Conservation (phyloP, 2,888 invertebrate species). For the Drosophila lacicola region DNA sequence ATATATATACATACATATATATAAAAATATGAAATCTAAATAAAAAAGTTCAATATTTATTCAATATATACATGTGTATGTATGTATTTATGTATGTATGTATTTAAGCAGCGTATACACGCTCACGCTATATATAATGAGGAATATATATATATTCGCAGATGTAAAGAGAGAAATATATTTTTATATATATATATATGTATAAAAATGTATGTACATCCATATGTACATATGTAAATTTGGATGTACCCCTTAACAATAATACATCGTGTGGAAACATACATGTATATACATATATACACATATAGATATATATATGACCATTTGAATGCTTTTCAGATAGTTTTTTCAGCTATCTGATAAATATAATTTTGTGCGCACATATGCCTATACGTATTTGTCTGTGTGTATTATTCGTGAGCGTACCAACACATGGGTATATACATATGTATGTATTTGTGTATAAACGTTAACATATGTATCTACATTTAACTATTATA, state of each 20-base stretch:
- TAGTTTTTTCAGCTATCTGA: background rate
- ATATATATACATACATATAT: too few relatives aligned
- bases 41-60: too few relatives aligned
- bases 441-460: background rate
- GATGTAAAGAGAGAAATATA: too few relatives aligned
- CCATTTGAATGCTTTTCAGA: background rate
- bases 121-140: too few relatives aligned
- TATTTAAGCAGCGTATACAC: too few relatives aligned
- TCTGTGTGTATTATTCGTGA: too few relatives aligned
- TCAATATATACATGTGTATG: too few relatives aligned
- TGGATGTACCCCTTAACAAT: conserved; percentile 1
- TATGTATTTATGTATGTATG: too few relatives aligned
- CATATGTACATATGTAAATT: conserved; percentile 2
- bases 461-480: conserved; percentile 1
- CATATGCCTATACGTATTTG: background rate
- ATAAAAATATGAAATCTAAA: too few relatives aligned
- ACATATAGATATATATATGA: background rate
- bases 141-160: too few relatives aligned
- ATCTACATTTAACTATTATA: conserved; percentile 16
- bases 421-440: background rate
- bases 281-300: background rate
- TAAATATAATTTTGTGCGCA: conserved; percentile 1
- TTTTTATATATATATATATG: background rate
- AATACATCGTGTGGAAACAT: conserved; percentile 5
- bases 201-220: background rate